A percentile compares a stretch with the other conserved stretches of the same genome.
Evolutionary conservation across 2,797 vertebrate genomes (phyloP).

Genomic region (Gymnoscopelus microlampas): DNA sequence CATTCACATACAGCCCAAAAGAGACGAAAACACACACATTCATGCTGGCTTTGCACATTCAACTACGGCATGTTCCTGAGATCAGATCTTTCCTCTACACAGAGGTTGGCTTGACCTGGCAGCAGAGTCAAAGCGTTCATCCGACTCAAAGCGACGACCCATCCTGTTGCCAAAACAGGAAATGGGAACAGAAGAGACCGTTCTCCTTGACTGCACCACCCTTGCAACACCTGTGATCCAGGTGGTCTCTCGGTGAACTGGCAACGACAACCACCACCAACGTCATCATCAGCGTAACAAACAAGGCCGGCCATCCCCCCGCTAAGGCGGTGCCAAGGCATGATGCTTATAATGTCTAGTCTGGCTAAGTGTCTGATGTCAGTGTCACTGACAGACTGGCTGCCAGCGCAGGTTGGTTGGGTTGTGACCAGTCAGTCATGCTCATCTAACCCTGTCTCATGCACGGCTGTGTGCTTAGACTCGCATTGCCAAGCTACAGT

Average conservation of each 20-base stretch:
- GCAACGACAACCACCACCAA: conserved; percentile 2
- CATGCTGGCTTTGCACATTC: not conserved
- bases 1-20: not conserved
- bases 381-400: conserved; percentile 37
- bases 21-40: not conserved
- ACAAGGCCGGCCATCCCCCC: conserved; percentile 11
- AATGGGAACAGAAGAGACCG: conserved; percentile 39
- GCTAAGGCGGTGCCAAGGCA: conserved; percentile 28
- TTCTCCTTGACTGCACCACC: conserved; percentile 42
- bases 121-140: conserved; percentile 46
- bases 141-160: conserved; percentile 43
- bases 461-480: conserved; percentile 42
- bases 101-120: conserved; percentile 48
- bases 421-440: conserved; percentile 54
- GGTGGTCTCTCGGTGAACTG: conserved; percentile 30
- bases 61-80: conserved; percentile 30
- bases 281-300: conserved; percentile 27
- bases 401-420: conserved; percentile 43
- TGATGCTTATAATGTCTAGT: conserved; percentile 42
- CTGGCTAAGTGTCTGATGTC: conserved; percentile 54
- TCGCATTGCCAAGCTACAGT: conserved; percentile 46
- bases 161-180: conserved; percentile 37
- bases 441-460: conserved; percentile 57
- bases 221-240: conserved; percentile 51
- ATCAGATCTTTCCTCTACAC: conserved; percentile 38